Conservation (phyloP, 23 tunicate genomes). For the Halocynthia roretzi region DNA sequence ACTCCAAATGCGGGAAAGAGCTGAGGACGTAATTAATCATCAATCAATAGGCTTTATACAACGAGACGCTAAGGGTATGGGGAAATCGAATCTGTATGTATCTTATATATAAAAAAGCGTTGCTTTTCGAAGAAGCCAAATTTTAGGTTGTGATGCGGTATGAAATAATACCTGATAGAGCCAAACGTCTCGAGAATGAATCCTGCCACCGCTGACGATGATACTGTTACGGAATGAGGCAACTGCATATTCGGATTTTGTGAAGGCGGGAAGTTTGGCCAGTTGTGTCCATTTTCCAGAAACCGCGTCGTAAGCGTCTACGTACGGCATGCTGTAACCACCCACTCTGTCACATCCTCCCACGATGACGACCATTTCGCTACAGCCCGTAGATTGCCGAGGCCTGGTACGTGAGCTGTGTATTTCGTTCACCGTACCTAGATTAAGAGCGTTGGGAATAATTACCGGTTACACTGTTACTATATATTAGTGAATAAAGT, state of each 20-base stretch:
- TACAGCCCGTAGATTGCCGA: conserved; percentile 85
- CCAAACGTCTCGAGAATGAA: conserved; percentile 95
- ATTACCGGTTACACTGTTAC: too few relatives aligned
- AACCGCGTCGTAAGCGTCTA: conserved; percentile 95
- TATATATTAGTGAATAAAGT: too few relatives aligned
- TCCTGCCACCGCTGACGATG: conserved; percentile 93
- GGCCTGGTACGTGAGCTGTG: conserved; percentile 88
- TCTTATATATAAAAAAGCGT: too few relatives aligned
- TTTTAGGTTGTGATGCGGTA: too few relatives aligned
- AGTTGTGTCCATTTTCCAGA: conserved; percentile 71
- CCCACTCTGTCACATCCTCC: conserved; percentile 95
- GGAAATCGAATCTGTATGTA: too few relatives aligned
- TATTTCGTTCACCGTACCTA: conserved; percentile 62
- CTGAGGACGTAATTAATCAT: too few relatives aligned
- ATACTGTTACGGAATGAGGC: conserved; percentile 85
- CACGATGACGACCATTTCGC: conserved; percentile 78
- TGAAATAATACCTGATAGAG: conserved; percentile 63
- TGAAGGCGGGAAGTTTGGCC: conserved; percentile 92
- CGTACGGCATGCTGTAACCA: conserved; percentile 97
- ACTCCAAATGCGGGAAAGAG: too few relatives aligned
- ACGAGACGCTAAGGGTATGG: too few relatives aligned
- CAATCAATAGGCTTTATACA: too few relatives aligned
- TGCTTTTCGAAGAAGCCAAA: too few relatives aligned
- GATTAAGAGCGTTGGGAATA: background rate
- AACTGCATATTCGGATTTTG: conserved; percentile 93